phyloP scores from a whole-genome alignment of 2,113 vertebrate species.

The Poeciliopsis occidentalis region DNA sequence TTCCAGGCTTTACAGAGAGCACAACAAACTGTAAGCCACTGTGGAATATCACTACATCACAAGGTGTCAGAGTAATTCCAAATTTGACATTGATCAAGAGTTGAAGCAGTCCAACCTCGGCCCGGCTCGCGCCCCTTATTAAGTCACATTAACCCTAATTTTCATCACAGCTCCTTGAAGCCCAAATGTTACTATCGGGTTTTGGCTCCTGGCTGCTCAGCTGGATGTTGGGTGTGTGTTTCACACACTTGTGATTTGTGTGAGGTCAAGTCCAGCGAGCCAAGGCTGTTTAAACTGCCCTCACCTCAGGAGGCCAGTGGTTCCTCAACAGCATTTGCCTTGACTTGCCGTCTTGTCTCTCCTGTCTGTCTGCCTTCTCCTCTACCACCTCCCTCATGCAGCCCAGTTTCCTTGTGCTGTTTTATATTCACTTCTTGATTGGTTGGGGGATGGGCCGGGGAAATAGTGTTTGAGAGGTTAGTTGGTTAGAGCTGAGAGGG shows the following conservation, averaged over 20 bases:
- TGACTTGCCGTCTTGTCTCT: constrained; percentile 12
- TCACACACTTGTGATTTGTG: constrained; percentile 40
- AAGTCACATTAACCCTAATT: constrained; percentile 75
- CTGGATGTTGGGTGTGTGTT: constrained; percentile 38
- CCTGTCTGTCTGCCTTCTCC: constrained; percentile 6
- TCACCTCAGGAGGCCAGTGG: constrained; percentile 55
- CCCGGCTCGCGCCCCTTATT: constrained; percentile 57
- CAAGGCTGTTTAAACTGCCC: constrained; percentile 57
- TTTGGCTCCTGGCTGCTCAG: constrained; percentile 45
- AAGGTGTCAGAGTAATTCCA: constrained; percentile 59
- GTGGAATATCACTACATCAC: neutral
- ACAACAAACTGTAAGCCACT: constrained; percentile 7
- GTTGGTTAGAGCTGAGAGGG: constrained; percentile 54
- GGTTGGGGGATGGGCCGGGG: constrained; percentile 67
- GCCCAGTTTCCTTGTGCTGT: constrained; percentile 61
- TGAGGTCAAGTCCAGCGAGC: constrained; percentile 43
- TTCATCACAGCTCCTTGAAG: constrained; percentile 57
- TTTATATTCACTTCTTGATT: constrained; percentile 77
- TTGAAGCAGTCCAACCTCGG: constrained; percentile 18
- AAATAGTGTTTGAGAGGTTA: constrained; percentile 66
- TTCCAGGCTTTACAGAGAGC: neutral
- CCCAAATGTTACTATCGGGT: constrained; percentile 35
- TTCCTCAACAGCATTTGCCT: constrained; percentile 40
- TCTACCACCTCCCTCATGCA: constrained; percentile 20
- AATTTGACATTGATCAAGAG: constrained; percentile 54